Conservation (phyloP, 2,113 vertebrate genomes). For the Cyprinus carpio region DNA sequence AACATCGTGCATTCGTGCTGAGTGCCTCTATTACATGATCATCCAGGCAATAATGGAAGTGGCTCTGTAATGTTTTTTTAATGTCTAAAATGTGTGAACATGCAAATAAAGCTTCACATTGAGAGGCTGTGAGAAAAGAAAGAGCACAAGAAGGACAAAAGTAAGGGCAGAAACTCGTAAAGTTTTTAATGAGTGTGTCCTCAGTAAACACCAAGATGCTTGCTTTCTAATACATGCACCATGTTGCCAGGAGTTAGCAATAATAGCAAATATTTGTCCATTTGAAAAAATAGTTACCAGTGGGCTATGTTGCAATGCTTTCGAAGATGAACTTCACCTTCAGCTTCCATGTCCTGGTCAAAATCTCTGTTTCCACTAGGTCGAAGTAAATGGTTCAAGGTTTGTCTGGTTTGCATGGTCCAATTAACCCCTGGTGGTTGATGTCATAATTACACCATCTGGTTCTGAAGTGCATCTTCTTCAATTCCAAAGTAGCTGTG, state of each 20-base stretch:
- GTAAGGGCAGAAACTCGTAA: not conserved
- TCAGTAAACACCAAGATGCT: not conserved
- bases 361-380: too few relatives aligned
- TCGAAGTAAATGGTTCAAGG: too few relatives aligned
- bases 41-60: conserved; percentile 2
- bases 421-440: too few relatives aligned
- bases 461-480: too few relatives aligned
- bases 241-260: not conserved
- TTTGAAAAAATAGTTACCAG: not conserved
- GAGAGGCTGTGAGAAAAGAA: not conserved
- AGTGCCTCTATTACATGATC: conserved; percentile 6
- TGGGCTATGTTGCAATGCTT: not conserved
- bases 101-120: not conserved
- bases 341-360: too few relatives aligned
- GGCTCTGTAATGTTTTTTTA: not conserved
- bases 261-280: not conserved
- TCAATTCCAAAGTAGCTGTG: too few relatives aligned
- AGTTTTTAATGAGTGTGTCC: conserved; percentile 1
- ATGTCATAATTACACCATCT: too few relatives aligned
- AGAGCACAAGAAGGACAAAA: not conserved
- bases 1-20: not conserved
- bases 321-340: too few relatives aligned
- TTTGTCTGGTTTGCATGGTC: too few relatives aligned
- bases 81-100: conserved; percentile 16
- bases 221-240: not conserved